Base-by-base conservation (phyloP, 2,113 vertebrate genomes). In the Irena cyanogastra region DNA sequence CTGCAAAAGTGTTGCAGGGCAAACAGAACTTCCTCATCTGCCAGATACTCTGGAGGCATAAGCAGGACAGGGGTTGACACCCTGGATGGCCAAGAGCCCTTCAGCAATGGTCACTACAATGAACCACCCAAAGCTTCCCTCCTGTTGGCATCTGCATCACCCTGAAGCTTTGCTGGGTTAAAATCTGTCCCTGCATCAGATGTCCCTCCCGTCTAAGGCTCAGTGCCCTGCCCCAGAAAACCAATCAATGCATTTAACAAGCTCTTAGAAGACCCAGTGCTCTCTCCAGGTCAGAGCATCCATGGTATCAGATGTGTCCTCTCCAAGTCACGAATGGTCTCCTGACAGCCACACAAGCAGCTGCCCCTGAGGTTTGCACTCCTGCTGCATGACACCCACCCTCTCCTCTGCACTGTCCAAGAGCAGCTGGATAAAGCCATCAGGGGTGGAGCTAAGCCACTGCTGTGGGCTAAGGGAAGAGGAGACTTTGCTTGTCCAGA, bases 331-430 rank as follows among this genome's bases (percentile, higher is more conserved):
- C 20, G 13, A 33, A 52, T 15, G 27, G 49, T 60, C 19, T 56
- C 47, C 64, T 50, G 60, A 31, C 45, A 86, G 66, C 30, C 64
- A 56, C 1, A 4, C 4, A 44, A 64, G 37, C 37, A 87, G 41
- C 52, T 81, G 44, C 44, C 50, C 61, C 44, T 0, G 3, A 61
- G 27, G 45, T 41, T 18, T 8, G 1, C 53, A 39, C 42, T 65
- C 41, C 41, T 71, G n/a, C n/a, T 2, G 1, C 0, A 0, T 1
- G 6, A 85, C 33, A 42, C 8, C 7, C 17, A 60, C 14, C 14
- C 50, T 72, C 28, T 82, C 71, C 82, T 64, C 79, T 56, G 39
- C 27, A 45, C n/a, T 71, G 45, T 57, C 16, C 33, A 16, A 42
- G 13, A 89, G 45, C 41, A 87, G 65, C 47, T 90, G 57, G 70